Base-by-base conservation (phyloP, 37 sponge, comb jelly and placozoan species). In the Beroe forskalii region DNA sequence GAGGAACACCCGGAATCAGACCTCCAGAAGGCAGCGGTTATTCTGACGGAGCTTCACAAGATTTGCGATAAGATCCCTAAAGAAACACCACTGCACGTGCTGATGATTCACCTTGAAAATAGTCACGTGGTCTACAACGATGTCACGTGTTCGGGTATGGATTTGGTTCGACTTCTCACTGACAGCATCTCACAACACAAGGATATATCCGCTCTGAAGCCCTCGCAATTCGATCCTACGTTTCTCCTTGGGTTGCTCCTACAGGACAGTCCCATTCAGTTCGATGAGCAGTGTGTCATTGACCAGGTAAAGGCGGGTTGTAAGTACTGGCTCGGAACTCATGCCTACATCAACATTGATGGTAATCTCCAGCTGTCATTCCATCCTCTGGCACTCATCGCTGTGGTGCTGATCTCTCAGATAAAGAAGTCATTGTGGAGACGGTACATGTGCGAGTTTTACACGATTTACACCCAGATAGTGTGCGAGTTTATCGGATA, bases 161-260 rank as follows among this genome's bases (percentile, higher is more conserved):
- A 41, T n/a, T 80, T 80, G 35, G 28, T 80, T 1, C 40, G 86
- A 44, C 44, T 80, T 3, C 86, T 80, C 55, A 80, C 86, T n/a
- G 28, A 9, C 24, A 41, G 44, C 4, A 44, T 44, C 25, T 80
- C 86, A 9, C 8, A 25, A 6, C 44, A 80, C 27, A 44, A 41
- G 23, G n/a, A 40, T 1, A 44, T 44, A 41, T 44, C 44, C 27
- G 55, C 44, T 25, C 86, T 80, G 4, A 44, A 41, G 27, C 86
- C 86, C 12, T 43, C 86, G 0, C 17, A 33, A 9, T 80, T 80
- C 30, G 23, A 80, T 2, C 86, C 86, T 80, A 17, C 42, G 25
- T 24, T 33, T 24, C 86, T 80, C 48, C 86, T 80, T 0, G 86
- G 86, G 27, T 48, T 80, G 55, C 86, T 80, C 1, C 55, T 9